Percentiles rank a stretch among this genome's conserved stretches.
Conservation (phyloP, 1,140 invertebrate genomes). For the Pogonognathellus flavescens region DNA sequence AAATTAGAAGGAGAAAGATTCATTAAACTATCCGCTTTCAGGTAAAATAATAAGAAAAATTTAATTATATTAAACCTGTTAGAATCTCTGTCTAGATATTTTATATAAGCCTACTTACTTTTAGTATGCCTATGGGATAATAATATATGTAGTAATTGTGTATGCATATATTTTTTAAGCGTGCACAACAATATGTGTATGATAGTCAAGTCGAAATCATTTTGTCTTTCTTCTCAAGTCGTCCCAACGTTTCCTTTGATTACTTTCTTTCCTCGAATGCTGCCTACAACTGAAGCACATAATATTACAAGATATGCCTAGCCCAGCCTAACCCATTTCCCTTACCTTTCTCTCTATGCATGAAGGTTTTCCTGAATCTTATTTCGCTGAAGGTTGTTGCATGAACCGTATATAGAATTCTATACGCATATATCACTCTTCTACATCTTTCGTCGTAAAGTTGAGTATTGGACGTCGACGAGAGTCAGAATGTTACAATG, state of each 20-base stretch:
- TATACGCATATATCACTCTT: not conserved
- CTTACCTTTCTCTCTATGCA: not conserved
- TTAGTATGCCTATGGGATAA: too few species aligned
- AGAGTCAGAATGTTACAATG: not conserved
- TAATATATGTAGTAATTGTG: too few species aligned
- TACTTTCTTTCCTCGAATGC: not conserved
- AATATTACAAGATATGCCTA: not conserved
- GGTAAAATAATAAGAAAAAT: too few species aligned
- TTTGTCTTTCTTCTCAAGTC: not conserved
- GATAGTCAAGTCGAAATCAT: not conserved
- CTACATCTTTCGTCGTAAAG: not conserved
- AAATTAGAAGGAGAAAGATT: too few species aligned
- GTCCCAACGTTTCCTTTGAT: constrained; percentile 27
- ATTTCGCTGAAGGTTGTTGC: not conserved
- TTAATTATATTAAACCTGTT: too few species aligned
- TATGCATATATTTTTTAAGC: not conserved
- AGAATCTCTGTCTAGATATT: too few species aligned
- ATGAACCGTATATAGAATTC: not conserved
- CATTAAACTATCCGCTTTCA: too few species aligned
- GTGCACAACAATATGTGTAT: not conserved
- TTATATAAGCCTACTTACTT: too few species aligned
- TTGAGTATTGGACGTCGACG: not conserved
- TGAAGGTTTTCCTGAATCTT: not conserved
- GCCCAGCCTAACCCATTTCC: too few species aligned
- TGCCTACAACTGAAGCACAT: too few species aligned